Evolutionary conservation across 1,140 invertebrate genomes (phyloP).

Genomic region (Papilio glaucus): DNA sequence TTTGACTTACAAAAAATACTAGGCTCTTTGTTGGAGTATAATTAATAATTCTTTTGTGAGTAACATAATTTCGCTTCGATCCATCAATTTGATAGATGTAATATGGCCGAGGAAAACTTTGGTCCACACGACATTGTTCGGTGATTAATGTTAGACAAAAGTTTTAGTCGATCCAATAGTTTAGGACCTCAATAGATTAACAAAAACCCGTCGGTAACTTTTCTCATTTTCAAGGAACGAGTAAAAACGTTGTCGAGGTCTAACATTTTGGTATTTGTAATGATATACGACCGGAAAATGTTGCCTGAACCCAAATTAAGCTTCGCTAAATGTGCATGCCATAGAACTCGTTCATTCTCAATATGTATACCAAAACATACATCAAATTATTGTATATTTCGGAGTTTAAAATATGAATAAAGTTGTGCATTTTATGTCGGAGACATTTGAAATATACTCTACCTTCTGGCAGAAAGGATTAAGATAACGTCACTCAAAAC

Average conservation of each 20-base stretch:
- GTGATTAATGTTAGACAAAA: slow-evolving; percentile 27
- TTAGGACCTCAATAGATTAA: slow-evolving; percentile 19
- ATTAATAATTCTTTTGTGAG: slow-evolving; percentile 4
- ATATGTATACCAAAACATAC: no score
- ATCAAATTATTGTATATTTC: no score
- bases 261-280: not conserved
- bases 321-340: no score
- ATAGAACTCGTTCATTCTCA: no score
- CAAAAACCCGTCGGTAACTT: slow-evolving; percentile 16
- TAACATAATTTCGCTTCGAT: slow-evolving; percentile 6
- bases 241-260: not conserved
- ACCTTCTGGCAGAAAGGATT: no score
- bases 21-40: not conserved
- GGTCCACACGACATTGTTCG: slow-evolving; percentile 15
- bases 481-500: no score
- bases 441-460: no score
- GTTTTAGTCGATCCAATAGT: slow-evolving; percentile 23
- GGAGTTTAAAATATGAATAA: no score
- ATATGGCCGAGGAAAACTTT: not conserved
- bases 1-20: no score
- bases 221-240: slow-evolving; percentile 4
- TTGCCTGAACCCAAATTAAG: no score
- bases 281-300: not conserved
- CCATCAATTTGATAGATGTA: slow-evolving; percentile 16
- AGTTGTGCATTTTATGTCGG: no score